A percentile compares a stretch with the other conserved stretches of the same genome.
phyloP scores from a whole-genome alignment of 35 echinoderm and acorn worm genomes.

The Lytechinus pictus region DNA sequence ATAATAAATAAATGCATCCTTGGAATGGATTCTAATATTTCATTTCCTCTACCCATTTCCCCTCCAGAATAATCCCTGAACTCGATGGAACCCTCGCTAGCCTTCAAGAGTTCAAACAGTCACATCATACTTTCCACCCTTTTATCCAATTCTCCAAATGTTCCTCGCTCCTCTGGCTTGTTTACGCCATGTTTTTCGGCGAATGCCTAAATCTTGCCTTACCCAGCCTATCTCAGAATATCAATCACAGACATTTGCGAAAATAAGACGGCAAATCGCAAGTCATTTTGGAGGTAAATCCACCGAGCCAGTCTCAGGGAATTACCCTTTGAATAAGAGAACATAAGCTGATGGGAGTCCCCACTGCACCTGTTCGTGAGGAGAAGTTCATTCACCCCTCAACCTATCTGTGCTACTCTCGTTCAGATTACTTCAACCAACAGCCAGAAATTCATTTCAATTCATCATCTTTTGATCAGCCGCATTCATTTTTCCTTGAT shows the following conservation, averaged over 20 bases:
- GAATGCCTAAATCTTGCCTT: neutral
- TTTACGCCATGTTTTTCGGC: neutral
- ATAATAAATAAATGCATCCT: neutral
- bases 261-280: neutral
- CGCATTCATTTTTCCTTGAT: neutral
- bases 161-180: neutral
- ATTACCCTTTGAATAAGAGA: constrained; percentile 19
- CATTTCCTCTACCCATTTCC: neutral
- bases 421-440: neutral
- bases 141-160: neutral
- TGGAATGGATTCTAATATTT: neutral
- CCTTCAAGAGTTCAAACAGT: neutral
- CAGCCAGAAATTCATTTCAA: neutral
- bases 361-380: neutral
- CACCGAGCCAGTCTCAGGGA: neutral
- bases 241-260: neutral
- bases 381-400: constrained; percentile 10
- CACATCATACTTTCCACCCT: neutral
- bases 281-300: neutral
- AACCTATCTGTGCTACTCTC: neutral
- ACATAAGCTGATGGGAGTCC: neutral
- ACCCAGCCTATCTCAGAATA: neutral
- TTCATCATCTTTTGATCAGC: neutral
- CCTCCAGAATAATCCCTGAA: neutral
- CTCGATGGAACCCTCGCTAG: neutral